phyloP scores from a whole-genome alignment of 2,888 invertebrate genomes.

The Ormyrus thymus region DNA sequence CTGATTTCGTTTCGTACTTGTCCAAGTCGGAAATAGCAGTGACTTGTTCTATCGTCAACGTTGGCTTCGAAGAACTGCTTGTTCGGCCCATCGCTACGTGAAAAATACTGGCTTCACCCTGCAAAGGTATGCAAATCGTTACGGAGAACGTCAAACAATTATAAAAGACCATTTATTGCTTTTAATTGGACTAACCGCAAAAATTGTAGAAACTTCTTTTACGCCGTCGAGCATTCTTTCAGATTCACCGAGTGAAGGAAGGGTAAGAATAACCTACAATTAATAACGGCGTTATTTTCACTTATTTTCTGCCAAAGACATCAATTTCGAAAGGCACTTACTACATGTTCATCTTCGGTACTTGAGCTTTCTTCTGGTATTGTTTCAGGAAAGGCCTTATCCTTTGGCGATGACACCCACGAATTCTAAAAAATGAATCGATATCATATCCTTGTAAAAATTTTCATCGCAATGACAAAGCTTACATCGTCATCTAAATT shows the following conservation, averaged over 20 bases:
- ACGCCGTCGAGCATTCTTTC: constrained; percentile 78
- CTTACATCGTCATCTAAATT: constrained; percentile 80
- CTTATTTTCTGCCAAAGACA: neutral
- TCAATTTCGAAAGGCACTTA: constrained; percentile 67
- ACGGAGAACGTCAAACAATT: too few species aligned
- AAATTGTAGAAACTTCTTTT: constrained; percentile 86
- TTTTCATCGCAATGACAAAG: constrained; percentile 1
- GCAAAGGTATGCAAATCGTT: constrained; percentile 39
- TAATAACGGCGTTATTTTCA: constrained; percentile 15
- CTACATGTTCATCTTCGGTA: constrained; percentile 93
- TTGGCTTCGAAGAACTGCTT: constrained; percentile 74
- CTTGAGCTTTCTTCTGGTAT: constrained; percentile 95
- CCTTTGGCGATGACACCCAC: constrained; percentile 92
- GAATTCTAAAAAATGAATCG: constrained; percentile 75
- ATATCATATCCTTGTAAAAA: neutral
- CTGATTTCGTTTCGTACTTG: constrained; percentile 42
- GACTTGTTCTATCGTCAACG: constrained; percentile 76
- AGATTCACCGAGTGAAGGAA: constrained; percentile 84
- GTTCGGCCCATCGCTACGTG: constrained; percentile 78
- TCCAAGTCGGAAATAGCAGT: constrained; percentile 74
- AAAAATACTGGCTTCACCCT: constrained; percentile 88
- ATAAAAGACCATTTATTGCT: neutral
- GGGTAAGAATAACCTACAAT: constrained; percentile 85
- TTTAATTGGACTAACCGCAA: constrained; percentile 79
- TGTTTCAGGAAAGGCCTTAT: constrained; percentile 92